Evolutionary conservation across 2,797 vertebrate genomes (phyloP).

Genomic region (Lycodopsis pacificus): DNA sequence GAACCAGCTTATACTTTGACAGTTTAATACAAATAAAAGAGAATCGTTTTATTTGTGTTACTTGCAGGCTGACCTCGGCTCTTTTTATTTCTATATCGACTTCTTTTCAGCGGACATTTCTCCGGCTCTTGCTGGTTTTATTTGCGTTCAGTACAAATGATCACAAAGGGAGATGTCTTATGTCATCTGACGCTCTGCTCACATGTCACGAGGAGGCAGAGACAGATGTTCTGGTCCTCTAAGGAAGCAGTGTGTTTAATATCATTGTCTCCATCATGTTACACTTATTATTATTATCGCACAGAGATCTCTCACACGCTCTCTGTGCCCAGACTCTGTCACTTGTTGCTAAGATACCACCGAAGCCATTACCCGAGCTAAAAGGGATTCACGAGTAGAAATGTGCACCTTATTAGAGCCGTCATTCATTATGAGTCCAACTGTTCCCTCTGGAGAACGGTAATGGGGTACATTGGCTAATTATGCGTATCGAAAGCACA

Average conservation of each 20-base stretch:
- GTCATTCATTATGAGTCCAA: constrained; percentile 21
- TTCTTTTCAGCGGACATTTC: neutral
- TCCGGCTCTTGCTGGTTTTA: neutral
- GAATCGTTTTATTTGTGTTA: neutral
- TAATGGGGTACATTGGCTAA: neutral
- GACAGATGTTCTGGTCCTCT: neutral
- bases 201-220: constrained; percentile 8
- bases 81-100: neutral
- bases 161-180: neutral
- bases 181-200: constrained; percentile 10
- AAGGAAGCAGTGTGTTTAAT: neutral
- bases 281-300: constrained; percentile 20
- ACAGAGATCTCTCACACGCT: constrained; percentile 9
- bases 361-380: constrained; percentile 42
- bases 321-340: constrained; percentile 15
- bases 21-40: too few relatives aligned
- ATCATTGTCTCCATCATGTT: neutral
- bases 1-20: neutral
- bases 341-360: constrained; percentile 71
- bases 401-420: constrained; percentile 27
- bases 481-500: constrained; percentile 26
- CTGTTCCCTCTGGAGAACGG: neutral
- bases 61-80: neutral
- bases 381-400: constrained; percentile 5
- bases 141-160: neutral